Base-by-base conservation (phyloP, 1,140 invertebrate species). In the Pogonus chalceus region DNA sequence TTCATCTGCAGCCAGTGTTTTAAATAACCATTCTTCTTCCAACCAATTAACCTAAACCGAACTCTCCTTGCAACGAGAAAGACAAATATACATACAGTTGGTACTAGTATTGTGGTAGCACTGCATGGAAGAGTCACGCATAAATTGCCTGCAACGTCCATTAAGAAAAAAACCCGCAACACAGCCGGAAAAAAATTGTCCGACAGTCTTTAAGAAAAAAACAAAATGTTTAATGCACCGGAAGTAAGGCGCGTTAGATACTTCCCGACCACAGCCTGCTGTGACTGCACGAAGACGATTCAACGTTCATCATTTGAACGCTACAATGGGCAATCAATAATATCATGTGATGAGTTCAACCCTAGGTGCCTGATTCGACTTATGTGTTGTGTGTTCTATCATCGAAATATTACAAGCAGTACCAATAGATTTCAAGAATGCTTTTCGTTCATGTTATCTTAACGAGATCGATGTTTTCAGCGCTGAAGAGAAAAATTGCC, bases 1-100 rank as follows among this genome's bases (percentile, higher is more conserved):
- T 56, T 56, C 55, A 56, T 56, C 55, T 56, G 55, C 51, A 56
- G 51, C 43, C 55, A 35, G 51, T 56, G 51, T 56, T 56, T 56
- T 56, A 56, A 56, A 56, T 56, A 56, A 56, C 54, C 39, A 56
- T 56, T 43, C 23, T 52, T 56, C 51, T 56, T 56, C 55, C 55
- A 26, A 48, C 43, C 51, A 56, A 56, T 56, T 56, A 53, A 56
- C 55, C 55, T 47, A 52, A 54, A 39, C 52, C 20, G n/a, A 16
- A 23, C n/a, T n/a, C 23, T 23, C 23, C 9, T n/a, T n/a, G n/a
- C n/a, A n/a, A n/a, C n/a, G n/a, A n/a, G n/a, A n/a, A n/a, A n/a
- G n/a, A n/a, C n/a, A n/a, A n/a, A n/a, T n/a, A n/a, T n/a, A 3
- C n/a, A 31, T 31, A 49, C 12, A 49, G 12, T 23, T 20, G 48